These are phyloP conservation scores for Ceyx erithaca DNA, from an alignment of 2,797 vertebrate genomes.

Conservation along the genomic window DNA sequence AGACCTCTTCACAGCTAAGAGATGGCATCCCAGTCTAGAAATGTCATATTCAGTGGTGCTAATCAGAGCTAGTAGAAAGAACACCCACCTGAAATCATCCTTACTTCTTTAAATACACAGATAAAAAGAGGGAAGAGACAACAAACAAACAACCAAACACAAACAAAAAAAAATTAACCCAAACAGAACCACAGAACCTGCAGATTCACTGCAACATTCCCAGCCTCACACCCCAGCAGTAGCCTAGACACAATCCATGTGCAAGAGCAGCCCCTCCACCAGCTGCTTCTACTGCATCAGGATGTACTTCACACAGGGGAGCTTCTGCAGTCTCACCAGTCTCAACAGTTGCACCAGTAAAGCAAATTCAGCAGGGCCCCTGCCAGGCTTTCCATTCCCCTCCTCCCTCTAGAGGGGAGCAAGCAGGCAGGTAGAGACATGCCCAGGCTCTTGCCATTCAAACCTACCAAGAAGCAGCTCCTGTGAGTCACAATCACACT, in stretches of 20 bases:
- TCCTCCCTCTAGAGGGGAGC: background rate
- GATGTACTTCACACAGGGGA: background rate
- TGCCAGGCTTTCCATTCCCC: fast-evolving
- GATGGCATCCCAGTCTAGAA: background rate
- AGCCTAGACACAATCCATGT: background rate
- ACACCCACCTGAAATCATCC: background rate
- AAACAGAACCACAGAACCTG: background rate
- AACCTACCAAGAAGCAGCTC: background rate
- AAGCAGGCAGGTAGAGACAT: background rate
- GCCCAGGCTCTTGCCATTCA: background rate
- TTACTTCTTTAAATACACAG: background rate
- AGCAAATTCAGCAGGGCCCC: background rate
- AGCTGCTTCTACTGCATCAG: background rate
- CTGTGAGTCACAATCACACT: background rate
- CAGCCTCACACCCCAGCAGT: background rate
- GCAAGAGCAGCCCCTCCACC: background rate
- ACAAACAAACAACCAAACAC: background rate
- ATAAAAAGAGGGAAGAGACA: background rate
- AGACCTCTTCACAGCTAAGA: background rate
- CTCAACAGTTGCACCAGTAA: background rate
- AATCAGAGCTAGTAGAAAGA: background rate
- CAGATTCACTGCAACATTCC: background rate
- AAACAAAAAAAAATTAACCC: background rate
- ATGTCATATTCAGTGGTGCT: background rate
- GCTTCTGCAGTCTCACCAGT: background rate